Conservation (phyloP, 2,113 vertebrate species). For the Mirza zaza region DNA sequence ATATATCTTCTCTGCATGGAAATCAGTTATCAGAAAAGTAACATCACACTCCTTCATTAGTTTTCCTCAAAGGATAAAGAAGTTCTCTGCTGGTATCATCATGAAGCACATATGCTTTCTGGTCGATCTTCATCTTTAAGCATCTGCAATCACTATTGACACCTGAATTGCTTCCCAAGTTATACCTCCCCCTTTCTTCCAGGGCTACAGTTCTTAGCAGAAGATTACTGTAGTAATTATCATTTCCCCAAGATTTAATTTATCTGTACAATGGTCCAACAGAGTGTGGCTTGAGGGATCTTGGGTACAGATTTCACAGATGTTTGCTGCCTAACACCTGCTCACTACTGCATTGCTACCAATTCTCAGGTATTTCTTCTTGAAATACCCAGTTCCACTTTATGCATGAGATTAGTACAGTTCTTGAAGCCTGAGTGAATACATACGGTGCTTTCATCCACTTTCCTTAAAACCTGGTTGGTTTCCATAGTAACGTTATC, state of each 20-base stretch:
- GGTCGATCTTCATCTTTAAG: constrained; percentile 13
- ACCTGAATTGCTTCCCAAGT: background rate
- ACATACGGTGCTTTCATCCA: background rate
- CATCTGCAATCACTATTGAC: background rate
- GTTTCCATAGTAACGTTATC: background rate
- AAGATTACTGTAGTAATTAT: background rate
- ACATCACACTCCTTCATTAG: constrained; percentile 92
- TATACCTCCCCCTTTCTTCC: background rate
- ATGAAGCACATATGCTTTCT: constrained; percentile 88
- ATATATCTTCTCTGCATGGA: constrained; percentile 94
- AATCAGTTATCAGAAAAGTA: constrained; percentile 93
- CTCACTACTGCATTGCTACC: background rate
- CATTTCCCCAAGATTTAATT: background rate
- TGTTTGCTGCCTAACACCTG: background rate
- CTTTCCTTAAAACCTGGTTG: background rate
- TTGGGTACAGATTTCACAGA: background rate
- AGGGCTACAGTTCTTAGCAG: background rate
- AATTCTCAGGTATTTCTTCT: background rate
- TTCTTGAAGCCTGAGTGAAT: background rate
- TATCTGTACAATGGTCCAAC: background rate
- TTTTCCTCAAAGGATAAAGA: constrained; percentile 92
- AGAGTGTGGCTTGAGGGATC: background rate
- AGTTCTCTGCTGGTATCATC: constrained; percentile 94
- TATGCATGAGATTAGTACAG: background rate
- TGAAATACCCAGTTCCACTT: background rate